Conservation (phyloP, 2,888 invertebrate genomes). For the Morpho helenor region DNA sequence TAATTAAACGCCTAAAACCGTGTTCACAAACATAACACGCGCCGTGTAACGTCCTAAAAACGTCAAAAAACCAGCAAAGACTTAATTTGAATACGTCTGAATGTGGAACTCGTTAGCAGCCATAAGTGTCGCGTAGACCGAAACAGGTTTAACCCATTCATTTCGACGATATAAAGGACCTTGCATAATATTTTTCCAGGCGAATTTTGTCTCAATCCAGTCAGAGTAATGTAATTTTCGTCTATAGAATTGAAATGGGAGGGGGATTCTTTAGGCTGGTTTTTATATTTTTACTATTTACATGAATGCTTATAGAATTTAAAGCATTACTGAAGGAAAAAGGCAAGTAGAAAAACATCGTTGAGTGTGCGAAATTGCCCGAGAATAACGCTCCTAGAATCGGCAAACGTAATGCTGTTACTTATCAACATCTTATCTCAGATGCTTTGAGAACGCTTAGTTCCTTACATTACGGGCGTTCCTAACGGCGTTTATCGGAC, state of each 20-base stretch:
- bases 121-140: conserved; percentile 30
- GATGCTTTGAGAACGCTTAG: neutral
- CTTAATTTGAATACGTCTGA: conserved; percentile 56
- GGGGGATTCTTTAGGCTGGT: neutral
- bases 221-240: neutral
- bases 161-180: conserved; percentile 3
- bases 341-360: neutral
- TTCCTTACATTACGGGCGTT: neutral
- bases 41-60: conserved; percentile 22
- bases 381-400: neutral
- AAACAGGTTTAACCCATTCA: conserved; percentile 28
- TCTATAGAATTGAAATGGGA: neutral
- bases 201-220: neutral
- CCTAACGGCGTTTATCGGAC: too few relatives aligned
- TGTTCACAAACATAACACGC: conserved; percentile 18
- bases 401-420: neutral
- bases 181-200: neutral
- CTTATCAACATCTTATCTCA: neutral
- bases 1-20: conserved; percentile 20
- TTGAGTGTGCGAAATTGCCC: neutral
- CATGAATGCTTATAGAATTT: too few relatives aligned
- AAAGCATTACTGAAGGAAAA: too few relatives aligned
- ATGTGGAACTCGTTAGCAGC: conserved; percentile 49
- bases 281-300: neutral
- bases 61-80: conserved; percentile 22